Evolutionary conservation across 1,140 invertebrate genomes (phyloP), one percentile per base, ranked within the genome.

Genomic region (Campoletis sonorensis): DNA sequence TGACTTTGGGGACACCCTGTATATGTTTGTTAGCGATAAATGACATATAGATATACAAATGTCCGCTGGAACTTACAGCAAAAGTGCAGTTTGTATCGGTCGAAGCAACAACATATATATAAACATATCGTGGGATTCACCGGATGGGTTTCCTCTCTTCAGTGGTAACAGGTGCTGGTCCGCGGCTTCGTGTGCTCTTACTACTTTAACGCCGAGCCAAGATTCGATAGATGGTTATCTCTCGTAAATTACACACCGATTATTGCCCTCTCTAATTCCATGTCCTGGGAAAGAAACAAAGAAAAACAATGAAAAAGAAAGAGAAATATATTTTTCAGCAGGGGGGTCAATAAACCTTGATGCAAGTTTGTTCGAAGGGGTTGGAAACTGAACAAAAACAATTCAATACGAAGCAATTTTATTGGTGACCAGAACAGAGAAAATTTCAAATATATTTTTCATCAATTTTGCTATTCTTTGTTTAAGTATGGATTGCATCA

Each of bases 61-160:
- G 11, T 11, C 23, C 23, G 21, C 23, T 26, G 21, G 21, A 23
- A 13, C 23, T 27, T 8, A 64, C 61, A 64, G 61, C 54, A 64
- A 64, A 64, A 64, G 61, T 64, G 61, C 21, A 64, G 61, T 64
- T 64, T 27, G n/a, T 64, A 64, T 64, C n/a, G 27, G 61, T 23
- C 13, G 40, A 45, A 58, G 61, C 13, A 64, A 26, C 61, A 64
- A 26, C 23, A 26, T 23, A 64, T 16, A 64, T 64, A 23, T 26
- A 64, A 64, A 54, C 51, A 54, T 54, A 54, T 54, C 51, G n/a
- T 54, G 13, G 18, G 33, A 27, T 26, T 23, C 7, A 27, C 72
- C 72, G 72, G 72, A 75, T 54, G 49, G 72, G 72, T 58, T 73
- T 72, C 70, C 70, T 72, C 70, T n/a, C 23, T 58, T 23, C 45